These are phyloP conservation scores for Heteromormyrus szaboi DNA, from an alignment of 2,797 vertebrate species.

Conservation along the genomic window DNA sequence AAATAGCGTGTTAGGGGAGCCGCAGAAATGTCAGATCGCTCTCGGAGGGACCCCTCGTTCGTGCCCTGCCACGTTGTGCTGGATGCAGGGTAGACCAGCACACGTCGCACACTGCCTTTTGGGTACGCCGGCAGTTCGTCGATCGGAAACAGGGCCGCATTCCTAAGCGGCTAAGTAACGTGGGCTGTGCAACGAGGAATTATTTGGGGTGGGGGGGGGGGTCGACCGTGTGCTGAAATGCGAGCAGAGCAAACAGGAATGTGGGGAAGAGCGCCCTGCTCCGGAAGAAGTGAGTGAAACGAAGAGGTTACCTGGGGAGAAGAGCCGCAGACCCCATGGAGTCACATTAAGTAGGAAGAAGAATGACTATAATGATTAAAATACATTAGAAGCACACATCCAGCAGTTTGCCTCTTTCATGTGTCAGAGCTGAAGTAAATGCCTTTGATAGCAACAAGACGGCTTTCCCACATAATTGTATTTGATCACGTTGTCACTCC, in stretches of 20 bases:
- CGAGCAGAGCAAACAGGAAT: background rate
- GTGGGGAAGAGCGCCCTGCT: background rate
- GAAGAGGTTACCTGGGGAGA: slow-evolving; percentile 35
- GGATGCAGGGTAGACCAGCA: slow-evolving; percentile 15
- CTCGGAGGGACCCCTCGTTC: slow-evolving; percentile 19
- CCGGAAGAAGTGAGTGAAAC: slow-evolving; percentile 37
- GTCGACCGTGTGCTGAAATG: background rate
- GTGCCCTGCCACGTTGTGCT: slow-evolving; percentile 18
- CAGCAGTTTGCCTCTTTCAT: slow-evolving; percentile 45
- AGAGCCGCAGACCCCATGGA: slow-evolving; percentile 13
- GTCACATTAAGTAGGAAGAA: slow-evolving; percentile 21
- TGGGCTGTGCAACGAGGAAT: background rate
- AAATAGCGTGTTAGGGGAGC: slow-evolving; percentile 34
- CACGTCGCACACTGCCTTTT: background rate
- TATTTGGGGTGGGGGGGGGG: background rate
- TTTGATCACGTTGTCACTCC: slow-evolving; percentile 62
- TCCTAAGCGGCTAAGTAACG: background rate
- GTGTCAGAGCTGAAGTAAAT: slow-evolving; percentile 39
- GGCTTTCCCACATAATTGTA: slow-evolving; percentile 58
- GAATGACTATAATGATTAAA: slow-evolving; percentile 42
- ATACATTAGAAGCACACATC: slow-evolving; percentile 35
- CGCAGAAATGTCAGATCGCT: slow-evolving; percentile 35
- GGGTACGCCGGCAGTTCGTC: background rate
- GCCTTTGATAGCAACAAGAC: slow-evolving; percentile 55
- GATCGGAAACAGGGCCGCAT: background rate